These are phyloP conservation scores for Boleophthalmus pectinirostris DNA, from an alignment of 2,113 vertebrate species.

Conservation along the genomic window DNA sequence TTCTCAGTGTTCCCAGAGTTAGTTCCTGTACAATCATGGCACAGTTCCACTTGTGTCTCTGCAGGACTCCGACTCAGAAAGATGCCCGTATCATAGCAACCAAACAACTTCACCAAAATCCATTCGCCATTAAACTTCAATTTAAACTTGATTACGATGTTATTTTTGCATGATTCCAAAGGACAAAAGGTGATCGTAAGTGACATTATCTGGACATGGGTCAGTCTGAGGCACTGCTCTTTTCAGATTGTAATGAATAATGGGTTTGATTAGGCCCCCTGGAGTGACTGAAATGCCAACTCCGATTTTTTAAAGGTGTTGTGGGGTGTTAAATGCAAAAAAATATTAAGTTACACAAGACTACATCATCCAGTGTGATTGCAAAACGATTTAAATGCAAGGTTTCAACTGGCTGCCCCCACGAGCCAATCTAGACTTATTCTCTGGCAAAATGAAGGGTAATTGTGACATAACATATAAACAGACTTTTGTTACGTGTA, in stretches of 20 bases:
- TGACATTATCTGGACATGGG: not conserved
- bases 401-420: too few species aligned
- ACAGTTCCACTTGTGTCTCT: not conserved
- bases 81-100: slow-evolving; percentile 1
- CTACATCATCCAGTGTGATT: too few species aligned
- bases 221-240: not conserved
- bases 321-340: not conserved
- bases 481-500: too few species aligned
- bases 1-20: not conserved
- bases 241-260: not conserved
- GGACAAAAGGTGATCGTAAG: not conserved
- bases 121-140: not conserved
- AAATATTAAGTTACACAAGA: not conserved
- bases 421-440: too few species aligned
- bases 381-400: too few species aligned
- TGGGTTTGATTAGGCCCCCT: not conserved
- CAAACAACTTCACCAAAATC: not conserved
- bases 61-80: slow-evolving; percentile 1
- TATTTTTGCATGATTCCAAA: not conserved
- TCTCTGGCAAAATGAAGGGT: too few species aligned
- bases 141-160: not conserved
- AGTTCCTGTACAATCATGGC: not conserved
- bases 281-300: not conserved
- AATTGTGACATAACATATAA: too few species aligned
- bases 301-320: not conserved